Base-by-base conservation (phyloP, 2,113 vertebrate species). In the Oenanthe oenanthe region DNA sequence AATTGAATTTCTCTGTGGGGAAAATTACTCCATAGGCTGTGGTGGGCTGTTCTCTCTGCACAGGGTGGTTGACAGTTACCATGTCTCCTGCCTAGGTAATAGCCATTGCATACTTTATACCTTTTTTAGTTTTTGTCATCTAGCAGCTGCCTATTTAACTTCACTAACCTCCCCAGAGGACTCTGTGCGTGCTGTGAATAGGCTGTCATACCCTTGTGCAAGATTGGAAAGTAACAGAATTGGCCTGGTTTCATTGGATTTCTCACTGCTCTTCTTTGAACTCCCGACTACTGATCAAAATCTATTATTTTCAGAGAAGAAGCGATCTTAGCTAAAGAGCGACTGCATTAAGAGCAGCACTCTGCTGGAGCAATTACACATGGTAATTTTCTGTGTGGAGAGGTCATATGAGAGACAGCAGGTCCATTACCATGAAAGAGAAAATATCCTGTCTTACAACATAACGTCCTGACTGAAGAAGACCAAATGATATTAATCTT, bases 201-300 rank as follows among this genome's bases (percentile, higher is more conserved):
- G 21, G 43, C 74, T 95, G 66, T 56, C 34, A 79, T 28, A 82
- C 13, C 36, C 34, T 25, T 10, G 12, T 14, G 12, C 51, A 75
- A 78, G n/a, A 68, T 13, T 60, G 38, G 43, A 70, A 88, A 63
- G 67, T 67, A 85, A 73, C 19, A 85, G 70, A 85, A 85, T 70
- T 60, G 32, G 36, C 42, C 51, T 87, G 17, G 20, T 68, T 87
- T 88, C 88, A 61, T 42, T 82, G 13, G 20, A 61, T 85, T 92
- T 87, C 42, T 94, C 71, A 60, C 32, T 62, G 48, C 13, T 88
- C 62, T 94, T 87, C 74, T 95, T 75, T 85, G 63, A 85, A 85
- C n/a, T 92, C 32, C 36, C 5, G 2, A 56, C 34, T 75, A 62
- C 47, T 76, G 75, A 83, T 20, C 28, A 87, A 53, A 48, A 62